Evolutionary conservation across 2,888 invertebrate species (phyloP), one percentile per base, ranked within the genome.

Genomic region (Drosophila pseudotakahashii): DNA sequence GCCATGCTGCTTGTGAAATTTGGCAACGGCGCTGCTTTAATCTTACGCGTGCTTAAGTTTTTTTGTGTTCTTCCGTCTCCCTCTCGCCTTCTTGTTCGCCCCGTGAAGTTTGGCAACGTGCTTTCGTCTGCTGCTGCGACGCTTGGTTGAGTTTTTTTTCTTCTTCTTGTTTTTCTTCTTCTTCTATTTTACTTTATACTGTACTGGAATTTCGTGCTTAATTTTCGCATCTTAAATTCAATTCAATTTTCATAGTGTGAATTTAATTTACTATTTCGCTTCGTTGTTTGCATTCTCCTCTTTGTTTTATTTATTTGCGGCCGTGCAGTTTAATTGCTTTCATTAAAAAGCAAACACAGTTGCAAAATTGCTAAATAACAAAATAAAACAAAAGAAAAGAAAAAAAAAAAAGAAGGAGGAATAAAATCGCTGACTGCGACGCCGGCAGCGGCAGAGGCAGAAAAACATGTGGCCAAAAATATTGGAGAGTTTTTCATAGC

Each of bases 311-410:
- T 82, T 83, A 73, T 83, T 83, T 86, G 81, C 72, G 73, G 75
- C 79, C 71, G 60, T 81, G 84, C 81, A 81, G 81, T 81, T 83
- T 83, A 81, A 81, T 81, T 83, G 81, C 79, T 81, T 72, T 79
- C 73, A 81, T 81, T 77, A 81, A 83, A 83, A 80, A 66, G 59
- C 58, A 70, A 77, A 72, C 67, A 59, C 64, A 62, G 48, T 58
- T 63, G 62, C 50, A 62, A 62, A 59, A 71, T 19, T 48, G 32
- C 34, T 13, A 34, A 73, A 42, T 7, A 54, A 41, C 26, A 42
- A 13, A 39, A 39, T 19, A 36, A 39, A 58, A 39, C 45, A 52
- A 45, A n/a, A 34, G 11, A 11, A 11, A 14, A 30, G 5, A n/a
- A 52, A 45, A n/a, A 34, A 7, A 11, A 11, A 16, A 5, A 41